Evolutionary conservation across 2,797 vertebrate genomes (phyloP).

Genomic region (Orientallactaga sibirica): DNA sequence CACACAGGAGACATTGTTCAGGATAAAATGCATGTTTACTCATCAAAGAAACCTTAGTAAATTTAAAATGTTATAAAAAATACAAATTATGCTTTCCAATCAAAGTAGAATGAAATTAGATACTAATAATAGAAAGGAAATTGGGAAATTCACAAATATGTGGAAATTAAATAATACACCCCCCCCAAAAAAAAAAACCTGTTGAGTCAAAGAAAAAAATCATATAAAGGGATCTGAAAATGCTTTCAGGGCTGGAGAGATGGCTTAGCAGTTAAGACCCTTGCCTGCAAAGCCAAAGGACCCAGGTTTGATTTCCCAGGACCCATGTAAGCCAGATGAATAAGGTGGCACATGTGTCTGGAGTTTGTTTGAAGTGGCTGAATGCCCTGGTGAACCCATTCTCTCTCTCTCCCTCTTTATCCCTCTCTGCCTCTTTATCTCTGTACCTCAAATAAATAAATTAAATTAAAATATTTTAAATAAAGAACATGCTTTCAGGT

Average conservation of each 20-base stretch:
- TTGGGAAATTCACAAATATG: not conserved
- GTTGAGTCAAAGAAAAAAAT: not conserved
- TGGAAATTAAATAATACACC: not conserved
- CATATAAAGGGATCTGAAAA: not conserved
- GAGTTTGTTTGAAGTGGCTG: too few species aligned
- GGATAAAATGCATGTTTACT: not conserved
- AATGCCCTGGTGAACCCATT: too few species aligned
- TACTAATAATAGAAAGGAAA: not conserved
- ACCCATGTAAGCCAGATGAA: too few species aligned
- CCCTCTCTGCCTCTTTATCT: too few species aligned
- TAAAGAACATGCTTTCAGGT: not conserved
- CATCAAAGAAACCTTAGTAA: not conserved
- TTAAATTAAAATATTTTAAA: too few species aligned
- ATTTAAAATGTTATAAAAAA: slow-evolving; percentile 13
- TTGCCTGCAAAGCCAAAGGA: too few species aligned
- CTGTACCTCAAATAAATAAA: too few species aligned
- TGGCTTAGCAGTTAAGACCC: too few species aligned
- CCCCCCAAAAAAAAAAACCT: not conserved
- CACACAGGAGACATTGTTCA: not conserved
- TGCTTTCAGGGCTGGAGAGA: not conserved
- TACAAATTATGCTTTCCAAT: not conserved
- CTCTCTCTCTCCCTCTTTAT: too few species aligned
- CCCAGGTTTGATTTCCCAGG: too few species aligned
- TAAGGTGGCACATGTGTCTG: too few species aligned
- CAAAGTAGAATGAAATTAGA: slow-evolving; percentile 7